Evolutionary conservation across 2,113 vertebrate species (phyloP).

Genomic region (Narcine bancroftii): DNA sequence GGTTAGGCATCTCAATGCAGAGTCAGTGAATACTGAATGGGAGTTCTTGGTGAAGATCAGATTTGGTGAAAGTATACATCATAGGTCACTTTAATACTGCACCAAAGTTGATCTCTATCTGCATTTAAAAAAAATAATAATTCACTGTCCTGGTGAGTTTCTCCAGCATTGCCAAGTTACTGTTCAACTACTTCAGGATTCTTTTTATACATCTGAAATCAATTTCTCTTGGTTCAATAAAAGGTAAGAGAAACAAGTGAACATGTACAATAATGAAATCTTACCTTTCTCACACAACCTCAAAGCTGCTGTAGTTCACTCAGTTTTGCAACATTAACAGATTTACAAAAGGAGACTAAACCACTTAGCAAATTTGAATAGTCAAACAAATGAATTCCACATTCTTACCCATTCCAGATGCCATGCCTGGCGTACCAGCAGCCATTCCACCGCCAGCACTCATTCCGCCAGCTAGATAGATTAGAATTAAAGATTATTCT

Average conservation of each 20-base stretch:
- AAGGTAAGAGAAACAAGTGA: background rate
- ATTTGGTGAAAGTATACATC: too few species aligned
- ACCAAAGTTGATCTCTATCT: background rate
- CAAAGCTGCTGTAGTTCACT: background rate
- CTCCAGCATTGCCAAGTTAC: too few species aligned
- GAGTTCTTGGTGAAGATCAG: too few species aligned
- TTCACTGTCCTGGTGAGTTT: too few species aligned
- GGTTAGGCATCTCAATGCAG: too few species aligned
- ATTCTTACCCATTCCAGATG: constrained; percentile 33
- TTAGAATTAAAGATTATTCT: background rate
- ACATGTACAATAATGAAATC: background rate
- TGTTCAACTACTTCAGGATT: too few species aligned
- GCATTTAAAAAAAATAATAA: too few species aligned
- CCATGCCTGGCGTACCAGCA: constrained; percentile 36
- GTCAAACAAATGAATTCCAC: background rate
- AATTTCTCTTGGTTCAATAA: background rate
- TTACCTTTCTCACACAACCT: background rate
- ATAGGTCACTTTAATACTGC: too few species aligned
- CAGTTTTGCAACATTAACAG: background rate
- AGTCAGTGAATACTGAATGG: too few species aligned
- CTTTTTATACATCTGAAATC: too few species aligned
- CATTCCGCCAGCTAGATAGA: constrained; percentile 22
- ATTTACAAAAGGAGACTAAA: background rate
- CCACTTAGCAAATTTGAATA: background rate
- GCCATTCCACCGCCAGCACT: constrained; percentile 12